Conservation (phyloP, 2,888 invertebrate species). For the Tinea trinotella region DNA sequence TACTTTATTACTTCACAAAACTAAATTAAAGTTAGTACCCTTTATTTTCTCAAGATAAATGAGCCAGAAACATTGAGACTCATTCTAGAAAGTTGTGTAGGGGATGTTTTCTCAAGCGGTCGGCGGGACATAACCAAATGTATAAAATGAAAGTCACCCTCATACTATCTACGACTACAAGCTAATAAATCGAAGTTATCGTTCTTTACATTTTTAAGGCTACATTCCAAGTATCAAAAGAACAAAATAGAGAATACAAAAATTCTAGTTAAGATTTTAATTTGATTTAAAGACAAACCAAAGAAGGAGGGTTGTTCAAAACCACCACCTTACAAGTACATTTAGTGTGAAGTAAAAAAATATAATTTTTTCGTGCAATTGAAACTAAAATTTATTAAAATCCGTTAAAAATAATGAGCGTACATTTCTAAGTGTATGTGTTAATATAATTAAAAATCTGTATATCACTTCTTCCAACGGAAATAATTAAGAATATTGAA, state of each 20-base stretch:
- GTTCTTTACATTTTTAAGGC: no score
- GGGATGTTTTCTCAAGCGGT: slow-evolving; percentile 9
- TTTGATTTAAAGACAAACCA: no score
- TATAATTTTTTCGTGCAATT: no score
- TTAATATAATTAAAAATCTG: neutral
- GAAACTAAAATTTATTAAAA: no score
- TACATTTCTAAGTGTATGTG: neutral
- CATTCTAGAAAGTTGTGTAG: neutral
- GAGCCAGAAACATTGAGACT: slow-evolving; percentile 16
- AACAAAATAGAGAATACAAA: no score
- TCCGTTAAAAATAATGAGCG: neutral
- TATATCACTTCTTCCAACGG: slow-evolving; percentile 35
- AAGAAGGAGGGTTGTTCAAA: no score
- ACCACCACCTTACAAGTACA: no score
- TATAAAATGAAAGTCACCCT: neutral
- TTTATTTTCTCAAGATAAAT: slow-evolving; percentile 14
- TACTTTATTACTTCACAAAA: slow-evolving; percentile 12
- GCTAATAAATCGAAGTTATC: neutral
- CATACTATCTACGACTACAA: neutral
- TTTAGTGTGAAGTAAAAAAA: no score
- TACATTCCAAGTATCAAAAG: no score
- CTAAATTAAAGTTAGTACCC: slow-evolving; percentile 11
- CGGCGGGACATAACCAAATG: neutral
- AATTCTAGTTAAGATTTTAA: no score
- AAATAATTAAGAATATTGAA: slow-evolving; percentile 52